phyloP scores from a whole-genome alignment of 2,113 vertebrate species.

The Epinephelus cyanopodus region DNA sequence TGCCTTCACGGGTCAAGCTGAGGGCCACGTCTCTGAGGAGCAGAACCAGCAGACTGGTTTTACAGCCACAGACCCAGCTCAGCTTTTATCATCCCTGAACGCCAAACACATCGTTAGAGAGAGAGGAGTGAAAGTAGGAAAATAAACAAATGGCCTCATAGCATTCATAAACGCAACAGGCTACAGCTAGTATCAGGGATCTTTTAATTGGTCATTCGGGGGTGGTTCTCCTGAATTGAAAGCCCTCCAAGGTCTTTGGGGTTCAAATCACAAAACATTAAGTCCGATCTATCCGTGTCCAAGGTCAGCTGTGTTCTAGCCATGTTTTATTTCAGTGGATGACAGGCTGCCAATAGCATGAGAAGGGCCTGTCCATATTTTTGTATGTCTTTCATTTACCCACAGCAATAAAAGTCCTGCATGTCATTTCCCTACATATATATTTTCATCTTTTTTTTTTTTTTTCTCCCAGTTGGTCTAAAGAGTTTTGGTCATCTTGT shows the following conservation, averaged over 20 bases:
- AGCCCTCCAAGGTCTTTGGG: slow-evolving; percentile 40
- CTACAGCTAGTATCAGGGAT: slow-evolving; percentile 30
- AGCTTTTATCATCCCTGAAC: slow-evolving; percentile 71
- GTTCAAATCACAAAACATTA: slow-evolving; percentile 36
- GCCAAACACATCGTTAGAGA: slow-evolving; percentile 60
- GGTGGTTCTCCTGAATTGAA: slow-evolving; percentile 53
- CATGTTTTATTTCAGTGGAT: slow-evolving; percentile 50
- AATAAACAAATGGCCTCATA: slow-evolving; percentile 69
- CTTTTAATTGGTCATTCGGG: slow-evolving; percentile 75
- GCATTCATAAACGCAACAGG: slow-evolving; percentile 66
- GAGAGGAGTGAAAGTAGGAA: slow-evolving; percentile 42
- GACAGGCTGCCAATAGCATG: slow-evolving; percentile 21
- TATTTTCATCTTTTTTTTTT: slow-evolving; percentile 3
- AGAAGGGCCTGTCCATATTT: slow-evolving; percentile 23
- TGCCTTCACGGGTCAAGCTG: slow-evolving; percentile 60
- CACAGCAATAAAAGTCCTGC: slow-evolving; percentile 19
- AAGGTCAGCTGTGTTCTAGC: slow-evolving; percentile 37
- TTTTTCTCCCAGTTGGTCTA: slow-evolving; percentile 11
- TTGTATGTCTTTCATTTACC: slow-evolving; percentile 24
- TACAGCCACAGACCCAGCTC: slow-evolving; percentile 57
- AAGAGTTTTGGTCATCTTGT: slow-evolving; percentile 51
- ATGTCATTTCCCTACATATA: slow-evolving; percentile 23
- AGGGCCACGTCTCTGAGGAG: slow-evolving; percentile 66
- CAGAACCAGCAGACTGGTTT: slow-evolving; percentile 59
- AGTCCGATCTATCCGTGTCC: slow-evolving; percentile 37